A percentile compares a stretch with the other conserved stretches of the same genome.
Conservation (phyloP, 2,113 vertebrate species). For the Cnemophilus loriae region DNA sequence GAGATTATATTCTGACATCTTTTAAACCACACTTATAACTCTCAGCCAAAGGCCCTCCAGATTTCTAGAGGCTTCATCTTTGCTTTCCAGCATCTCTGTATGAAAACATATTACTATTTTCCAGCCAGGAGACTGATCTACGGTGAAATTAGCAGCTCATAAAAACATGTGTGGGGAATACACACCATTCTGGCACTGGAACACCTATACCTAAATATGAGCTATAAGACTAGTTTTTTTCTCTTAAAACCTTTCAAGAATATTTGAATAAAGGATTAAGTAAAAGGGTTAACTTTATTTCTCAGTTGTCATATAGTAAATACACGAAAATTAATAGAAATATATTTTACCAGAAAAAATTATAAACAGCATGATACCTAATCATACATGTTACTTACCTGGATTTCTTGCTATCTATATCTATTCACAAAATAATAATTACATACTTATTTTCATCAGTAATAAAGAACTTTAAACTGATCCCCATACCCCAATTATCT, state of each 20-base stretch:
- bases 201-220: not conserved
- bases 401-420: not conserved
- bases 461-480: not conserved
- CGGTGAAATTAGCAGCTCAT: not conserved
- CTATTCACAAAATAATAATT: not conserved
- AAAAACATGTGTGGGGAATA: not conserved
- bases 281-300: constrained; percentile 13
- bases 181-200: not conserved
- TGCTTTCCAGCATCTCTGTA: not conserved
- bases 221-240: not conserved
- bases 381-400: not conserved
- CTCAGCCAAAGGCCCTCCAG: not conserved
- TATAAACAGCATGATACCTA: not conserved
- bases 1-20: not conserved
- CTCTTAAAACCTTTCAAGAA: not conserved
- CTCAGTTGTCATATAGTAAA: not conserved
- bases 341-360: not conserved
- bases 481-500: not conserved
- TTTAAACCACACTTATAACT: not conserved
- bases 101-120: not conserved
- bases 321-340: not conserved
- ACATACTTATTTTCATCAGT: not conserved
- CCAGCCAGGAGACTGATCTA: not conserved
- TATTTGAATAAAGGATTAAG: not conserved
- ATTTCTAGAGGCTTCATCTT: not conserved